Evolutionary conservation across 2,888 invertebrate species (phyloP).

Genomic region (Hyppa rectilinea): DNA sequence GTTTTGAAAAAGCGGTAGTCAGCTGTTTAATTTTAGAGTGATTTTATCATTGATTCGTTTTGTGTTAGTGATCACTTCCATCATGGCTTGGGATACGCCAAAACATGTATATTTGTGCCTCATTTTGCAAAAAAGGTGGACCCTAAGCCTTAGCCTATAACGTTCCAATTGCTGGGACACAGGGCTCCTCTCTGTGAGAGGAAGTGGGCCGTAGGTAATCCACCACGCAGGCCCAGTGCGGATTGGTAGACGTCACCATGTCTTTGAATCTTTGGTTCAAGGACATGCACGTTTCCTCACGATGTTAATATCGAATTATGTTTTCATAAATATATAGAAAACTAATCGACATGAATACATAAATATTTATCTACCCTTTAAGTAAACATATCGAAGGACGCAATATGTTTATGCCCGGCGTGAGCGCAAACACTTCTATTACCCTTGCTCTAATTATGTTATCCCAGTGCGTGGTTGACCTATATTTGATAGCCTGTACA

Average conservation of each 20-base stretch:
- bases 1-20: background rate
- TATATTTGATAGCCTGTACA: constrained; percentile 38
- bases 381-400: constrained; percentile 41
- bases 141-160: too few species aligned
- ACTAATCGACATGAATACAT: background rate
- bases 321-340: background rate
- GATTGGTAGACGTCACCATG: too few species aligned
- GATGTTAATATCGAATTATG: background rate
- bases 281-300: too few species aligned
- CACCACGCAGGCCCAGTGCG: too few species aligned
- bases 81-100: background rate
- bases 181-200: too few species aligned
- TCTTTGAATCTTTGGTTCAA: too few species aligned
- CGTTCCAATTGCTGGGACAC: too few species aligned
- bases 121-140: too few species aligned
- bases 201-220: too few species aligned
- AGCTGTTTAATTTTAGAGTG: background rate
- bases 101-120: background rate
- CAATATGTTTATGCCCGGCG: constrained; percentile 35
- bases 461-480: constrained; percentile 51
- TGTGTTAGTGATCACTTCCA: background rate
- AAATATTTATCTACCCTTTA: constrained; percentile 17
- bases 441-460: constrained; percentile 59
- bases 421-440: constrained; percentile 51
- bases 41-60: background rate